phyloP scores from a whole-genome alignment of 1,140 invertebrate species.

The Idris sp. region DNA sequence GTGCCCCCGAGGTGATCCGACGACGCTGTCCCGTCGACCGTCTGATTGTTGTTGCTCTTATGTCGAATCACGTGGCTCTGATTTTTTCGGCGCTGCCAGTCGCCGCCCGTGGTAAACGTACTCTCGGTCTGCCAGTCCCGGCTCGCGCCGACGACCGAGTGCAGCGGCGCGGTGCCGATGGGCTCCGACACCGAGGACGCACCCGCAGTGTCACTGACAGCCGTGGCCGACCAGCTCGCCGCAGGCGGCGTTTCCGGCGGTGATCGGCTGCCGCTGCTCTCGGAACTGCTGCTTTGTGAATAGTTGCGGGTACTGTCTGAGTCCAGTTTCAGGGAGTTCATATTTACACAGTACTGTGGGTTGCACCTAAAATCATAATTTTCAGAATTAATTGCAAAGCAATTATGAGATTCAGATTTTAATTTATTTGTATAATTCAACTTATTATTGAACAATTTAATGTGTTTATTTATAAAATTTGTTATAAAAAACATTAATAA shows the following conservation, averaged over 20 bases:
- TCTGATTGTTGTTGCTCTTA: conserved; percentile 38
- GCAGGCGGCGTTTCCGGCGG: conserved; percentile 82
- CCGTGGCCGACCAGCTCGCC: conserved; percentile 66
- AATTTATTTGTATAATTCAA: too few relatives aligned
- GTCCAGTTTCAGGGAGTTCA: conserved; percentile 76
- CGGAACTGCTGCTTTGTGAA: conserved; percentile 81
- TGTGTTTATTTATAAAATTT: too few relatives aligned
- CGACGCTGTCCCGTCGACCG: conserved; percentile 12
- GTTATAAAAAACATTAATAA: too few relatives aligned
- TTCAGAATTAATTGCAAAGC: too few relatives aligned
- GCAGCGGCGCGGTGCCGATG: conserved; percentile 72
- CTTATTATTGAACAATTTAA: too few relatives aligned
- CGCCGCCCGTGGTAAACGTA: conserved; percentile 24
- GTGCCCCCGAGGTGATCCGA: conserved; percentile 71
- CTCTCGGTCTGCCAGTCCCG: conserved; percentile 64
- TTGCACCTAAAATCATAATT: conserved; percentile 73
- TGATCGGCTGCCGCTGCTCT: conserved; percentile 79
- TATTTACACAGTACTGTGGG: conserved; percentile 76
- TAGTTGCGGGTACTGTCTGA: conserved; percentile 77
- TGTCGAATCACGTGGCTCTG: conserved; percentile 35
- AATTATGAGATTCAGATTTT: too few relatives aligned
- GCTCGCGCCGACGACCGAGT: conserved; percentile 67
- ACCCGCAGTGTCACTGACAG: conserved; percentile 20
- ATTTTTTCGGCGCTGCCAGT: conserved; percentile 45
- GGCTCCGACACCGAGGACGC: conserved; percentile 65